A percentile compares a stretch with the other conserved stretches of the same genome.
These are phyloP conservation scores for Peromyscus californicus DNA, from an alignment of 2,113 vertebrate species.

Conservation along the genomic window DNA sequence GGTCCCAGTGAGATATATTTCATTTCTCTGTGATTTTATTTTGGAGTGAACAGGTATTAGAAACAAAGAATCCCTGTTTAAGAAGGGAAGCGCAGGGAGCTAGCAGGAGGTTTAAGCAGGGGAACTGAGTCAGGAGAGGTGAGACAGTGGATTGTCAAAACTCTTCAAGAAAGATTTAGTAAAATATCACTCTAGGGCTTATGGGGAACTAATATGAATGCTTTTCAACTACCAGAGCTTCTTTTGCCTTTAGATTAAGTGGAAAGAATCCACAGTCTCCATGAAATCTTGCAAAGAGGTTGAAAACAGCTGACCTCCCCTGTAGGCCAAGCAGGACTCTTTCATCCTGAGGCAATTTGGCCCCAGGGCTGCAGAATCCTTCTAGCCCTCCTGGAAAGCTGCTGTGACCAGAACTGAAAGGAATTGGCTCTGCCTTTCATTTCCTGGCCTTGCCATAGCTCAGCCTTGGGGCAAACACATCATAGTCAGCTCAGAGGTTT, in stretches of 20 bases:
- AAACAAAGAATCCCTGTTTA: not conserved
- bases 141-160: not conserved
- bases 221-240: not conserved
- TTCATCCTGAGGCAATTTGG: not conserved
- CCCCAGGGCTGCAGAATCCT: not conserved
- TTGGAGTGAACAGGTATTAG: not conserved
- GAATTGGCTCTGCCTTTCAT: not conserved
- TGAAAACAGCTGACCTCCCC: not conserved
- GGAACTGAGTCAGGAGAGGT: not conserved
- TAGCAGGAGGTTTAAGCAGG: not conserved
- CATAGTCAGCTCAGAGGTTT: not conserved
- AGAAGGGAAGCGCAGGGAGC: not conserved
- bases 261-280: not conserved
- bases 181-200: not conserved
- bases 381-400: not conserved
- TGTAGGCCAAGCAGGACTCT: not conserved
- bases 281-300: not conserved
- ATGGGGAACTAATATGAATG: not conserved
- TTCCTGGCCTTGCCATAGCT: not conserved
- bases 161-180: not conserved
- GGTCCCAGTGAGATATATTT: not conserved
- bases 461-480: slow-evolving; percentile 19
- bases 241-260: slow-evolving; percentile 16
- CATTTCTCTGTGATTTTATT: not conserved
- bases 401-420: not conserved